phyloP scores from a whole-genome alignment of 2,888 invertebrate genomes.

The Scotopteryx bipunctaria region DNA sequence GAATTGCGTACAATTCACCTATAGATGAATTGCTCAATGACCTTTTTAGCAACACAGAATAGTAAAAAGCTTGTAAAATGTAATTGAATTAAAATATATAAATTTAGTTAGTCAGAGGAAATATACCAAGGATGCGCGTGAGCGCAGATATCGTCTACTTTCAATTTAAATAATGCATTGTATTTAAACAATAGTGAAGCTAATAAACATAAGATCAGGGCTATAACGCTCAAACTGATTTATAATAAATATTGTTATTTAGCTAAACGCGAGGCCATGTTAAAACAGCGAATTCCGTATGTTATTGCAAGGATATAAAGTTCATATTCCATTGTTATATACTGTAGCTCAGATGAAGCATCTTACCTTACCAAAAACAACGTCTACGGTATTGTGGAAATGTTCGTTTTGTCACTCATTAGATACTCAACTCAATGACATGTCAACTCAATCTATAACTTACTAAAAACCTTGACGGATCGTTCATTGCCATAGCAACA shows the following conservation, averaged over 20 bases:
- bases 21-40: no score
- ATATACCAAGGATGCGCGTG: slow-evolving; percentile 42
- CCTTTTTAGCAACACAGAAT: no score
- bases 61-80: neutral
- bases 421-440: no score
- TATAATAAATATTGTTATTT: slow-evolving; percentile 14
- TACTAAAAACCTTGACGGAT: no score
- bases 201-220: slow-evolving; percentile 35
- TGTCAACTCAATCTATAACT: no score
- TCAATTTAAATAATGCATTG: slow-evolving; percentile 48
- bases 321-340: neutral
- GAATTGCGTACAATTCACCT: no score
- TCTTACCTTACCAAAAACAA: neutral
- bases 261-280: neutral
- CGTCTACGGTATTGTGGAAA: neutral
- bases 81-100: slow-evolving; percentile 11
- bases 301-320: neutral
- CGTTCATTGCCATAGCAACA: no score
- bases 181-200: slow-evolving; percentile 43
- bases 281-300: neutral
- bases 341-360: neutral
- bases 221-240: slow-evolving; percentile 29
- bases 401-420: no score
- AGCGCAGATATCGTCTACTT: slow-evolving; percentile 51
- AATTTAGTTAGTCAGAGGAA: slow-evolving; percentile 12